phyloP scores from a whole-genome alignment of 1,140 invertebrate genomes.

The Drosophila arizonae region DNA sequence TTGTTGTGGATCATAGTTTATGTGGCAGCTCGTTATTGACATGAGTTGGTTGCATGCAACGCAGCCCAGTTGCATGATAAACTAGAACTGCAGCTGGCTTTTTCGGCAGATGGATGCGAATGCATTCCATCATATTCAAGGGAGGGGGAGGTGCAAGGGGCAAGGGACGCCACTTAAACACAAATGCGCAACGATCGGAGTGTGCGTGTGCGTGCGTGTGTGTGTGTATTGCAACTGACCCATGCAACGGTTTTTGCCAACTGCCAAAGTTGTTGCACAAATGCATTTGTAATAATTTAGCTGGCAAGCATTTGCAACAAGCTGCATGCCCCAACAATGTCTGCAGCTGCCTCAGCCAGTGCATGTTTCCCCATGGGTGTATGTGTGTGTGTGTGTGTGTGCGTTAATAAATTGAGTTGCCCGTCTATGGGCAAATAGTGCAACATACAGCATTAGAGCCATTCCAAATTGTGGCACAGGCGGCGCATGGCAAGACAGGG shows the following conservation, averaged over 20 bases:
- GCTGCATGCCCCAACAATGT: slow-evolving; percentile 11
- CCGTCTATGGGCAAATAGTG: slow-evolving; percentile 53
- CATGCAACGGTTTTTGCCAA: slow-evolving; percentile 32
- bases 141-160: background rate
- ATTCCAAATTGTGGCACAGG: slow-evolving; percentile 15
- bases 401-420: slow-evolving; percentile 75
- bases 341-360: background rate
- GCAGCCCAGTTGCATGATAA: slow-evolving; percentile 10
- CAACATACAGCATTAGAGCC: slow-evolving; percentile 43
- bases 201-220: background rate
- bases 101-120: slow-evolving; percentile 7
- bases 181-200: slow-evolving; percentile 34
- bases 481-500: too few relatives aligned
- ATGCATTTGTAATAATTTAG: slow-evolving; percentile 57
- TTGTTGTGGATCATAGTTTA: background rate
- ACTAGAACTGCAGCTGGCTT: slow-evolving; percentile 11
- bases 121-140: slow-evolving; percentile 23
- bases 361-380: slow-evolving; percentile 10
- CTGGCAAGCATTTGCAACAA: slow-evolving; percentile 31
- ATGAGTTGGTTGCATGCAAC: background rate
- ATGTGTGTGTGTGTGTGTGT: slow-evolving; percentile 21
- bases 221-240: slow-evolving; percentile 2
- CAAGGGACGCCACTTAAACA: slow-evolving; percentile 13
- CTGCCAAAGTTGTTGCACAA: slow-evolving; percentile 52
- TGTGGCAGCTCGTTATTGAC: slow-evolving; percentile 3